Percentiles rank a stretch among this genome's conserved stretches.
These are phyloP conservation scores for Silurus asotus DNA, from an alignment of 2,113 vertebrate genomes.

Conservation along the genomic window DNA sequence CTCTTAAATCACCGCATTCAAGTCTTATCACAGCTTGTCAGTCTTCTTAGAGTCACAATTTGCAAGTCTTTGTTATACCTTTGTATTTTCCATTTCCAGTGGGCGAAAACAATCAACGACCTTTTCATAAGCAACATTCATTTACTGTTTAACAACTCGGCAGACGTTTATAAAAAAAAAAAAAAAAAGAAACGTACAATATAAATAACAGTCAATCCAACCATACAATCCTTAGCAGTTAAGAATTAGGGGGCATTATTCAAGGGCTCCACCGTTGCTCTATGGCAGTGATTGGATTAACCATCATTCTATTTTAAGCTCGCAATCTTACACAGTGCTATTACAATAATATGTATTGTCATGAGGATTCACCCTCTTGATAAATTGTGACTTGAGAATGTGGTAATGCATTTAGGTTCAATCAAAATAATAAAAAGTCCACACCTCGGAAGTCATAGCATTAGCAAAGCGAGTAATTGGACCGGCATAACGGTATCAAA, in stretches of 20 bases:
- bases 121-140: background rate
- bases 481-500: slow-evolving; percentile 28
- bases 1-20: background rate
- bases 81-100: background rate
- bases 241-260: background rate
- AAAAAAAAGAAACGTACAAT: background rate
- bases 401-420: background rate
- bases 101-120: background rate
- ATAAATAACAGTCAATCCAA: background rate
- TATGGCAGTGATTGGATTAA: background rate
- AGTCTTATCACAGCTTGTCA: slow-evolving; percentile 9
- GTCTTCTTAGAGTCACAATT: background rate
- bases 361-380: background rate
- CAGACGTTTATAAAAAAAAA: background rate
- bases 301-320: background rate
- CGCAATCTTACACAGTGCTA: background rate
- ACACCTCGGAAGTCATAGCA: slow-evolving; percentile 3
- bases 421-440: background rate
- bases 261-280: background rate
- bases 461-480: slow-evolving; percentile 25
- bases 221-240: background rate
- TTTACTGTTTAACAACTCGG: background rate
- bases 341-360: background rate
- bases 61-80: background rate
- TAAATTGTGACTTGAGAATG: background rate